Percentiles rank a stretch among this genome's conserved stretches.
phyloP scores from a whole-genome alignment of 37 sponge, comb jelly and placozoan species.

The Trichoplax adhaerens region DNA sequence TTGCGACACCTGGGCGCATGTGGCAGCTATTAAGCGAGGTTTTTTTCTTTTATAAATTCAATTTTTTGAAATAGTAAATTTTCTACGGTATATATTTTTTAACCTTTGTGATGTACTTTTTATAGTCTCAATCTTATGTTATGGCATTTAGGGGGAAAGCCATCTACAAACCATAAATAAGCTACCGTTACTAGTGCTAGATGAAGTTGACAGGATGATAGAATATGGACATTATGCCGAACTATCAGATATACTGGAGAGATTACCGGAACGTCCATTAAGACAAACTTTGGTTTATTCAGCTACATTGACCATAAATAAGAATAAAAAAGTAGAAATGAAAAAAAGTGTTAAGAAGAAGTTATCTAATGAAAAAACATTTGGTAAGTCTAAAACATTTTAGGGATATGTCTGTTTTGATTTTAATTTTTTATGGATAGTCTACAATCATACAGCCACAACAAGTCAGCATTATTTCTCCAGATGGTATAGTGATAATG shows the following conservation, averaged over 20 bases:
- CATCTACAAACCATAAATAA: constrained; percentile 20
- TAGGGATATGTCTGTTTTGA: too few relatives aligned
- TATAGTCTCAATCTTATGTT: neutral
- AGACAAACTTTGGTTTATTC: constrained; percentile 80
- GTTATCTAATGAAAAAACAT: constrained; percentile 1
- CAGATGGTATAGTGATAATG: too few relatives aligned
- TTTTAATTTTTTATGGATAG: too few relatives aligned
- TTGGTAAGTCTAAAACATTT: neutral
- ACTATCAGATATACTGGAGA: constrained; percentile 46
- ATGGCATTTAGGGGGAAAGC: constrained; percentile 29
- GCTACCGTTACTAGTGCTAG: constrained; percentile 63
- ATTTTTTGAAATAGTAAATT: neutral
- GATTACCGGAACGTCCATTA: constrained; percentile 9
- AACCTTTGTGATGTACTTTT: neutral
- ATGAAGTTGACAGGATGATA: constrained; percentile 96
- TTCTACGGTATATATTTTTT: neutral
- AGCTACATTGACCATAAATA: constrained; percentile 65
- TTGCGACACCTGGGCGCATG: constrained; percentile 84
- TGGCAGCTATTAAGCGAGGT: constrained; percentile 71
- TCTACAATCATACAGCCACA: too few relatives aligned
- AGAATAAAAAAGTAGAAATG: constrained; percentile 37
- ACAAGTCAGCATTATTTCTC: too few relatives aligned
- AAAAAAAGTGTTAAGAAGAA: constrained; percentile 8
- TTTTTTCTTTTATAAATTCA: neutral
- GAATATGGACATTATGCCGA: constrained; percentile 84